Percentiles rank a stretch among this genome's conserved stretches.
Evolutionary conservation across 2,113 vertebrate species (phyloP).

Genomic region (Hydrolagus affinis): DNA sequence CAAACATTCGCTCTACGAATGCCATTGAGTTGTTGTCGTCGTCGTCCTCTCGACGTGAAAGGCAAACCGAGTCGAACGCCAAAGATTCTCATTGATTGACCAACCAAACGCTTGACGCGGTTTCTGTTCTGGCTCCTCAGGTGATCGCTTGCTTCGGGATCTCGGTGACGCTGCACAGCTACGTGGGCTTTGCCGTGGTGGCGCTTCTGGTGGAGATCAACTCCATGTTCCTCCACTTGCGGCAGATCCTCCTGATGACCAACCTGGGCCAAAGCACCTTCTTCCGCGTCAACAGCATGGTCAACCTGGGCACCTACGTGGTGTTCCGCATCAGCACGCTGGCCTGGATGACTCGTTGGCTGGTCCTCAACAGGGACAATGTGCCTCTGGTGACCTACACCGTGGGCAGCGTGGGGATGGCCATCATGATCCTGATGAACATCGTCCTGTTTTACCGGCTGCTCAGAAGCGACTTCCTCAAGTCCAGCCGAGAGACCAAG

Average conservation of each 20-base stretch:
- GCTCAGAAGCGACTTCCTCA: slow-evolving; percentile 70
- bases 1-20: too few relatives aligned
- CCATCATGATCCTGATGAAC: slow-evolving; percentile 75
- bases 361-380: slow-evolving; percentile 66
- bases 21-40: too few relatives aligned
- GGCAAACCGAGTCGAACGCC: too few relatives aligned
- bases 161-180: slow-evolving; percentile 58
- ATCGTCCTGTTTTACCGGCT: slow-evolving; percentile 66
- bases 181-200: slow-evolving; percentile 72
- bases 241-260: slow-evolving; percentile 74
- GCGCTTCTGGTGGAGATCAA: slow-evolving; percentile 86
- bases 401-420: slow-evolving; percentile 70
- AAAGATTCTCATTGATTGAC: too few relatives aligned
- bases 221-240: slow-evolving; percentile 77
- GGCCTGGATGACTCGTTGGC: slow-evolving; percentile 85
- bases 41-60: too few relatives aligned
- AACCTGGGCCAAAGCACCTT: slow-evolving; percentile 46
- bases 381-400: slow-evolving; percentile 63
- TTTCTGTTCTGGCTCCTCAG: slow-evolving; percentile 45
- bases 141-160: slow-evolving; percentile 78
- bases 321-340: slow-evolving; percentile 79
- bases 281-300: slow-evolving; percentile 73
- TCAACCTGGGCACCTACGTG: slow-evolving; percentile 77
- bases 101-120: too few relatives aligned
- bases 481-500: slow-evolving; percentile 46